Evolutionary conservation across 2,113 vertebrate genomes (phyloP).

Genomic region (Irena cyanogastra): DNA sequence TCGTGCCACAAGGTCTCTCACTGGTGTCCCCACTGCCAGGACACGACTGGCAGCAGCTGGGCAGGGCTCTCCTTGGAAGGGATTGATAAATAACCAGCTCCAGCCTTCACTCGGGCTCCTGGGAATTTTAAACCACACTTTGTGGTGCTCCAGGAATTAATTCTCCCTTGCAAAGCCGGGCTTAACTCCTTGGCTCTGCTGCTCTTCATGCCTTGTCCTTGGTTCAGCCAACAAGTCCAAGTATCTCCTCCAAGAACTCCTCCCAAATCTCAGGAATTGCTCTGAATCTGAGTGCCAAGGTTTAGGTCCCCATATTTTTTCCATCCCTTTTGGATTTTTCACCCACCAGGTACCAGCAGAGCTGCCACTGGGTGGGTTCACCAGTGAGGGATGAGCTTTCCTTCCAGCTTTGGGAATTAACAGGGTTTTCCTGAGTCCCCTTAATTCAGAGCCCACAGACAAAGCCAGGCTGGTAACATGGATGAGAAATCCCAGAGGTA

Average conservation of each 20-base stretch:
- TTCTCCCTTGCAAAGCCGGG: neutral
- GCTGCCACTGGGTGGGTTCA: neutral
- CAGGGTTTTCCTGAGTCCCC: neutral
- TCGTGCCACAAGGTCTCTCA: neutral
- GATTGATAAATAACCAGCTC: neutral
- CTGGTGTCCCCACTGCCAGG: neutral
- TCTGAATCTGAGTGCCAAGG: neutral
- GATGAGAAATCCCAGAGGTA: neutral
- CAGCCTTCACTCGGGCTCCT: neutral
- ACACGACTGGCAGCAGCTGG: neutral
- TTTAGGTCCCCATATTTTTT: neutral
- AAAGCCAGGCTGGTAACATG: neutral
- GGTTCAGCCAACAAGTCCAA: neutral
- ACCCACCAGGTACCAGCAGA: accelerated
- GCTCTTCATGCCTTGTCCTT: neutral
- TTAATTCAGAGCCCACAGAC: neutral
- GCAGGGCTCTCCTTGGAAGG: neutral
- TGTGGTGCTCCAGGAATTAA: neutral
- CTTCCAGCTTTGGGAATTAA: neutral
- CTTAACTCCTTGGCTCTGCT: neutral
- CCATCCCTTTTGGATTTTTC: neutral
- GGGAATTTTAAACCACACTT: neutral
- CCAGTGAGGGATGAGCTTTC: neutral
- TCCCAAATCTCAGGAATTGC: accelerated
- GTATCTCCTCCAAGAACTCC: neutral